Evolutionary conservation across 1,140 invertebrate species (phyloP).

Genomic region (Trichomalopsis sarcophagae): DNA sequence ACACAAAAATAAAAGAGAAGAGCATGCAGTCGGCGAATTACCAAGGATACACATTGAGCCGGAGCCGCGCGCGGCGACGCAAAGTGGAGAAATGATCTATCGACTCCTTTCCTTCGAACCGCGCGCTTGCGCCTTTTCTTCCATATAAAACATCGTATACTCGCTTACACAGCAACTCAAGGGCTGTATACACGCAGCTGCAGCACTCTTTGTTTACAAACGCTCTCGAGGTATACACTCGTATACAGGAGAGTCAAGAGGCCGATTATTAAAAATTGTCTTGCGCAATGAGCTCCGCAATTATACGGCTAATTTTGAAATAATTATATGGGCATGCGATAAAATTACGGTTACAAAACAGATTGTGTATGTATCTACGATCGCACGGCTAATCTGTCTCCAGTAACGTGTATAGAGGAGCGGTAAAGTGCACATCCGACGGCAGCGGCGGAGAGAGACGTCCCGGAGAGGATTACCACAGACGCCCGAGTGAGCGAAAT

Average conservation of each 20-base stretch:
- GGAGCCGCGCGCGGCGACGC: background rate
- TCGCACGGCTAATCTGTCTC: background rate
- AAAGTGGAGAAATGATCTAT: constrained; percentile 50
- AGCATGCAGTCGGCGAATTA: background rate
- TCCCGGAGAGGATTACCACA: background rate
- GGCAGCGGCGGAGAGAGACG: background rate
- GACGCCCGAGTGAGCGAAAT: background rate
- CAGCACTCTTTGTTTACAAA: constrained; percentile 60
- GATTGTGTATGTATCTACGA: background rate
- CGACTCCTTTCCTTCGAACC: constrained; percentile 49
- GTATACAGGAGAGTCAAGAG: background rate
- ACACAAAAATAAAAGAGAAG: background rate
- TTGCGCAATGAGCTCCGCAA: background rate
- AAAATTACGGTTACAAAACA: background rate
- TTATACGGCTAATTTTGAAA: background rate
- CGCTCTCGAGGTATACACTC: constrained; percentile 45
- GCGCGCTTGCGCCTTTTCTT: background rate
- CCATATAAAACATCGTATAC: no score
- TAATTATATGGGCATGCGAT: background rate
- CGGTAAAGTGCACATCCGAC: background rate
- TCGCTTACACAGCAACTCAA: no score
- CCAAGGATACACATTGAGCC: background rate
- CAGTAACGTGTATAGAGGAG: background rate
- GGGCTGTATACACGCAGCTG: no score
- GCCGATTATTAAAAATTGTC: background rate